A percentile compares a stretch with the other conserved stretches of the same genome.
Evolutionary conservation across 2,113 vertebrate genomes (phyloP).

Genomic region (Oncorhynchus kisutch): DNA sequence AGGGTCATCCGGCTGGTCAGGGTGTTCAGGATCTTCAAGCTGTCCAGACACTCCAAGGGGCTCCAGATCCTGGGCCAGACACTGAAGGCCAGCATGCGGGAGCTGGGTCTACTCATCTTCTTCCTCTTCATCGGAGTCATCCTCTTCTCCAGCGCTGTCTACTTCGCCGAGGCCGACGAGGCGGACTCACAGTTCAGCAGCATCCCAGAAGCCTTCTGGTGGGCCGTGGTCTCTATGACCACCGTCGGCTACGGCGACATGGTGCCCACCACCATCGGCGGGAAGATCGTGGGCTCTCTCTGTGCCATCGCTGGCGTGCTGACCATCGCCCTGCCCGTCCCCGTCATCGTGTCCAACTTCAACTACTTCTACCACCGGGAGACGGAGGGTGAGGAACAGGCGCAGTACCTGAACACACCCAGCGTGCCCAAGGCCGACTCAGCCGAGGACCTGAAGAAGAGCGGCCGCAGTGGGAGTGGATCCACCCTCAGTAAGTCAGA

Average conservation of each 20-base stretch:
- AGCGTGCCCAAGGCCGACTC: conserved; percentile 95
- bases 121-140: conserved; percentile 98
- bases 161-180: conserved; percentile 96
- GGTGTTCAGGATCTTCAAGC: conserved; percentile 97
- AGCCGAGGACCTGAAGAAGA: conserved; percentile 95
- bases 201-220: conserved; percentile 98
- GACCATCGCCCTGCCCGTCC: conserved; percentile 97
- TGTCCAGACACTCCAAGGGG: conserved; percentile 94
- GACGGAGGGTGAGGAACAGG: conserved; percentile 98
- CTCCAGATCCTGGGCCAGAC: conserved; percentile 96
- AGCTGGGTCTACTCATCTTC: conserved; percentile 92
- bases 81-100: conserved; percentile 94
- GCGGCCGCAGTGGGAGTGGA: conserved; percentile 90
- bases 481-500: conserved; percentile 97
- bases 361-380: conserved; percentile 99
- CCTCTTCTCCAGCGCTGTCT: conserved; percentile 97
- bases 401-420: conserved; percentile 93
- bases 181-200: conserved; percentile 90
- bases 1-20: conserved; percentile 92
- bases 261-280: conserved; percentile 96
- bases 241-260: conserved; percentile 98
- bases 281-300: conserved; percentile 96
- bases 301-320: conserved; percentile 96
- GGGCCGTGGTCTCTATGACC: conserved; percentile 99
- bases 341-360: conserved; percentile 98